Evolutionary conservation across 2,888 invertebrate species (phyloP).

Genomic region (Scotopteryx bipunctaria): DNA sequence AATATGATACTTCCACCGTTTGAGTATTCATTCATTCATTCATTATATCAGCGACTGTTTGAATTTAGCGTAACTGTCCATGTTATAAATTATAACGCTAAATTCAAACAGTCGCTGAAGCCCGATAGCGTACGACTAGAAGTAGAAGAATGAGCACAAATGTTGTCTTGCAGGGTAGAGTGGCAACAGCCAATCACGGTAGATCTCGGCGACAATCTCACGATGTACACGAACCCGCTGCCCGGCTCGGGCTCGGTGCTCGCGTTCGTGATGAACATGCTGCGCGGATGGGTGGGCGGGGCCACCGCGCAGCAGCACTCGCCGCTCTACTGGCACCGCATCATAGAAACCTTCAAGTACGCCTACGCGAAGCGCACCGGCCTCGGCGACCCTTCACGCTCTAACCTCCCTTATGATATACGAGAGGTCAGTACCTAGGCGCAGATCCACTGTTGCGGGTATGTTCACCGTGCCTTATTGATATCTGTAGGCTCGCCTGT

Average conservation of each 20-base stretch:
- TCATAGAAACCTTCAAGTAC: conserved; percentile 95
- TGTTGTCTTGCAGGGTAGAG: conserved; percentile 68
- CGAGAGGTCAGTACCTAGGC: conserved; percentile 49
- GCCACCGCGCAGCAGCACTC: conserved; percentile 58
- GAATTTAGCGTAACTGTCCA: too few species aligned
- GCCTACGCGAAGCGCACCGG: conserved; percentile 93
- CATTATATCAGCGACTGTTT: too few species aligned
- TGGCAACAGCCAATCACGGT: conserved; percentile 86
- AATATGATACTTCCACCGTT: too few species aligned
- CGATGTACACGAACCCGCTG: conserved; percentile 89
- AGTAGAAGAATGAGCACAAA: too few species aligned
- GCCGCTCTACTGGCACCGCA: conserved; percentile 87
- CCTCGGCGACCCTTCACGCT: conserved; percentile 87
- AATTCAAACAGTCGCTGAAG: too few species aligned
- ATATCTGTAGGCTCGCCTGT: too few species aligned
- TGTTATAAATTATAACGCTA: too few species aligned
- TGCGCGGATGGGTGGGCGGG: conserved; percentile 83
- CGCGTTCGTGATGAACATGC: conserved; percentile 91
- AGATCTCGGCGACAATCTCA: conserved; percentile 83
- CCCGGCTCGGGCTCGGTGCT: conserved; percentile 94
- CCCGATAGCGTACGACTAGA: too few species aligned
- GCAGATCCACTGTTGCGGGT: too few species aligned
- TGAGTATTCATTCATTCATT: too few species aligned
- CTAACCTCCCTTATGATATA: conserved; percentile 55
- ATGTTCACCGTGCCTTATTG: too few species aligned